Evolutionary conservation across 2,888 invertebrate genomes (phyloP).

Genomic region (Oscheius sp.): DNA sequence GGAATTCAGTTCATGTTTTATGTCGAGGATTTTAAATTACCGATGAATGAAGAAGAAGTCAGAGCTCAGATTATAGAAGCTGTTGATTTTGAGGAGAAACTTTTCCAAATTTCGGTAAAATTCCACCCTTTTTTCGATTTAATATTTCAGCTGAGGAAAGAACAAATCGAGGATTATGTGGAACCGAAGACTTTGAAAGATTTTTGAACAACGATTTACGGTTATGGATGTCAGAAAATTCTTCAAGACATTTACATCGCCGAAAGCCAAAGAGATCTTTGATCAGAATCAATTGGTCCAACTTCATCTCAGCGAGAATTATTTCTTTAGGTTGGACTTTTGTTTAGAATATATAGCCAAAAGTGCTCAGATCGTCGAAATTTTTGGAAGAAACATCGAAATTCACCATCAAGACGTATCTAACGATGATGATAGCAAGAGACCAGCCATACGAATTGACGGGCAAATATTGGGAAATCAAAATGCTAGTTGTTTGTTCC

Average conservation of each 20-base stretch:
- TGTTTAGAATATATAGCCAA: background rate
- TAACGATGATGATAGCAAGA: conserved; percentile 3
- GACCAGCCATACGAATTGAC: conserved; percentile 5
- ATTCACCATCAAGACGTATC: background rate
- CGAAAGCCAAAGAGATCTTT: background rate
- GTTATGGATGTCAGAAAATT: background rate
- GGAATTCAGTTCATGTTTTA: conserved; percentile 10
- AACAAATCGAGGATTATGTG: background rate
- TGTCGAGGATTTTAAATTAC: background rate
- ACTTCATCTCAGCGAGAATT: background rate
- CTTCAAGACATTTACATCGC: background rate
- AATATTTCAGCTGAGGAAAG: background rate
- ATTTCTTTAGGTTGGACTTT: background rate
- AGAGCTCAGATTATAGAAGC: background rate
- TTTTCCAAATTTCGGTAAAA: background rate
- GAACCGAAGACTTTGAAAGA: background rate
- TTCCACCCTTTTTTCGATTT: background rate
- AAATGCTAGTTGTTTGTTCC: no score
- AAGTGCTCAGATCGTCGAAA: background rate
- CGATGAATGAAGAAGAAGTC: conserved; percentile 4
- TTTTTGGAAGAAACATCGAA: background rate
- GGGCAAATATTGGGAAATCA: conserved; percentile 10
- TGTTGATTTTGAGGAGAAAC: background rate
- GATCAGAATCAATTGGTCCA: background rate
- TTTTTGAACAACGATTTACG: background rate